A percentile compares a stretch with the other conserved stretches of the same genome.
Evolutionary conservation across 2,797 vertebrate genomes (phyloP).

Genomic region (Bradypus variegatus): DNA sequence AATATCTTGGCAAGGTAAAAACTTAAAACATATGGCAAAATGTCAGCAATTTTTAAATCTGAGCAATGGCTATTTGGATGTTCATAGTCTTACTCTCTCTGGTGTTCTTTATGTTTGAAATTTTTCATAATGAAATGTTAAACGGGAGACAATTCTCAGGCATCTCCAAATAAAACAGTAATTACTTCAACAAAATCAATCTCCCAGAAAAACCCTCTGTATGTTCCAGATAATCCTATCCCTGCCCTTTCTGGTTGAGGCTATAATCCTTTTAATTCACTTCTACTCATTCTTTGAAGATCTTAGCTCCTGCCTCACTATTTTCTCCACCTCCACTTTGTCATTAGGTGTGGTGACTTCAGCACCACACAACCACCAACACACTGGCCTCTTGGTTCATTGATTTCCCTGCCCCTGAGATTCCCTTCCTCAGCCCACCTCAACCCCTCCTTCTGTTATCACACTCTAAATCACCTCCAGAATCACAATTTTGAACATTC

Average conservation of each 20-base stretch:
- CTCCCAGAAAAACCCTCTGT: background rate
- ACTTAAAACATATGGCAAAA: background rate
- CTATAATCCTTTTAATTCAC: background rate
- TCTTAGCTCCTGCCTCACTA: background rate
- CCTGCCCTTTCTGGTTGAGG: background rate
- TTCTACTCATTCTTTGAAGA: background rate
- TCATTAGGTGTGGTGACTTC: background rate
- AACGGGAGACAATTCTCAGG: background rate
- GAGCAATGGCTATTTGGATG: background rate
- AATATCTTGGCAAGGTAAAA: background rate
- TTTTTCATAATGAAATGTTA: background rate
- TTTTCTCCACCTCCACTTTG: background rate
- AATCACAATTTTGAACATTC: background rate
- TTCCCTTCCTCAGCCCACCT: background rate
- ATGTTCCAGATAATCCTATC: background rate
- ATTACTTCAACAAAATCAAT: background rate
- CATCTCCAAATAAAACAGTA: background rate
- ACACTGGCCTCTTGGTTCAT: background rate
- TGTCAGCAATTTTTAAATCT: background rate
- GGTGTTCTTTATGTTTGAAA: background rate
- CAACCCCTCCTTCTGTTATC: background rate
- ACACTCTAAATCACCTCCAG: background rate
- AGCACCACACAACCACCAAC: background rate
- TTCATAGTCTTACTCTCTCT: background rate
- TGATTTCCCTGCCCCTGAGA: background rate